Evolutionary conservation across 64 coral and sea anemone species (phyloP), one percentile per base, ranked within the genome.

Genomic region (Catalaphyllia jardinei): DNA sequence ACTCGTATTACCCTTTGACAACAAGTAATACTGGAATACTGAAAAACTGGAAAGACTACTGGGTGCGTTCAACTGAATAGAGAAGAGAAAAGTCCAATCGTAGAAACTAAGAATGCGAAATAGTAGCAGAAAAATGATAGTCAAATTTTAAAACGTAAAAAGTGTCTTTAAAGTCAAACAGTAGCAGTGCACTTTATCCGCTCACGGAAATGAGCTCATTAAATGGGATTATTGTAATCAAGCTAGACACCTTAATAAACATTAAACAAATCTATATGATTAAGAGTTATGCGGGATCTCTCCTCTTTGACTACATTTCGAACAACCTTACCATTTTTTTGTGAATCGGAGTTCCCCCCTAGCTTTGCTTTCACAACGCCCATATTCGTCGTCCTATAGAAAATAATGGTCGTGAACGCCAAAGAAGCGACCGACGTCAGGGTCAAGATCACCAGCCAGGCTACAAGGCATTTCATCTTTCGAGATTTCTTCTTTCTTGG

Each of bases 401-500:
- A 85, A 6, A 85, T 85, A 14, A 85, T 42, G 10, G 12, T 29
- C 10, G 62, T 85, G n/a, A 85, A 51, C 22, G 81, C 81, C 10
- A 85, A 15, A 28, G 81, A 85, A 24, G 31, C n/a, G 0, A 85
- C 24, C n/a, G 81, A 85, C 24, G 71, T 13, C 10, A 85, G 10
- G 8, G 81, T 72, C 38, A 85, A 27, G 2, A 71, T 51, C 0
- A 71, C 24, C 62, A 85, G 12, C 81, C 81, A 85, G 0, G 20
- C 22, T 0, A 85, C 24, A n/a, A 71, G 3, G 20, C 81, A 85
- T 71, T 69, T 85, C 22, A 67, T 71, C 63, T 39, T 69, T 12
- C 81, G 81, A 51, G 81, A 85, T 50, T 35, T 67, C 39, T 35
- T 67, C 39, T 85, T 85, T 8, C 35, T 52, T 3, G 63, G 42